Evolutionary conservation across 2,113 vertebrate species (phyloP).

Genomic region (Sardina pilchardus): DNA sequence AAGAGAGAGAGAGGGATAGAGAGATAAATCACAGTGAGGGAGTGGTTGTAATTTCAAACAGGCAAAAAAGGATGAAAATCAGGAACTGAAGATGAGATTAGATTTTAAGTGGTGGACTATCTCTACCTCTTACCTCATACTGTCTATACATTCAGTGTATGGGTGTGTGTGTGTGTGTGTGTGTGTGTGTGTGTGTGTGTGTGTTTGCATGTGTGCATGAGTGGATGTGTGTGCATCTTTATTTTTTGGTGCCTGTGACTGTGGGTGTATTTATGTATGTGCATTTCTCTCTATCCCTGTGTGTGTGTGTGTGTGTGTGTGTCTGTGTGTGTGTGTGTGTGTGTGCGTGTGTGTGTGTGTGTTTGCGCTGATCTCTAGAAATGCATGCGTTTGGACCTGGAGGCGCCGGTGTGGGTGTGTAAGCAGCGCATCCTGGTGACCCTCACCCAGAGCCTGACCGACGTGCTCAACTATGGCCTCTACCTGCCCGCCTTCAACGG

Average conservation of each 20-base stretch:
- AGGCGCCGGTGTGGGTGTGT: conserved; percentile 91
- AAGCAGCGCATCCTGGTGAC: conserved; percentile 95
- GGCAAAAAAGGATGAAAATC: not conserved
- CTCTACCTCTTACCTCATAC: not conserved
- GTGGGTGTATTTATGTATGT: not conserved
- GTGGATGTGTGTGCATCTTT: conserved; percentile 19
- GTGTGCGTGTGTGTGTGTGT: conserved; percentile 10
- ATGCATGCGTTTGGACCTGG: conserved; percentile 91
- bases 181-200: not conserved
- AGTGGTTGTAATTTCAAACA: conserved; percentile 1
- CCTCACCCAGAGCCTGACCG: conserved; percentile 94
- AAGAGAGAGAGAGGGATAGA: not conserved
- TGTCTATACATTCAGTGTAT: not conserved
- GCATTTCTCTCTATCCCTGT: not conserved
- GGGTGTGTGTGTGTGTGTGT: not conserved
- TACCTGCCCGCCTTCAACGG: conserved; percentile 96
- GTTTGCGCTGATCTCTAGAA: conserved; percentile 72
- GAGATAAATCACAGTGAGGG: not conserved
- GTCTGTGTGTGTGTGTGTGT: conserved; percentile 22
- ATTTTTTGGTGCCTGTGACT: not conserved
- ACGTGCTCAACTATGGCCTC: conserved; percentile 97
- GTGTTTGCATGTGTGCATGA: conserved; percentile 27
- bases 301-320: conserved; percentile 28
- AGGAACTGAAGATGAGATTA: not conserved
- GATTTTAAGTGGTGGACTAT: conserved; percentile 1